Conservation (phyloP, 1,140 invertebrate species). For the Aphelenchoides avenae region DNA sequence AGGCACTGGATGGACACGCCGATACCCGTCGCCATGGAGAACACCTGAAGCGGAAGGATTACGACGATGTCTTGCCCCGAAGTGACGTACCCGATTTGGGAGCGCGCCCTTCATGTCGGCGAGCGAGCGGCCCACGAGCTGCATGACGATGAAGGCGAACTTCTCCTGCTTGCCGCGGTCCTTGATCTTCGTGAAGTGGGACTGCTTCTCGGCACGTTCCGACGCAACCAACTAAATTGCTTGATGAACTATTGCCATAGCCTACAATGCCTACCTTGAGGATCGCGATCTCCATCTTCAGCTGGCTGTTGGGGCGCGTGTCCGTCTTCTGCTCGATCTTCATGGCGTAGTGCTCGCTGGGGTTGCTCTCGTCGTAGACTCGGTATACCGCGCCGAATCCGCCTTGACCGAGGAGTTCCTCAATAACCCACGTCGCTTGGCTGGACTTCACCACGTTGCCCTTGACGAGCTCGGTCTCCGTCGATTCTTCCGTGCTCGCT, state of each 20-base stretch:
- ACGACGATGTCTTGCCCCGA: too few relatives aligned
- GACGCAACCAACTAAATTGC: background rate
- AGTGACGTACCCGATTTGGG: too few relatives aligned
- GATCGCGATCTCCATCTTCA: constrained; percentile 30
- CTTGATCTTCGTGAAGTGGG: constrained; percentile 16
- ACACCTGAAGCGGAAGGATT: too few relatives aligned
- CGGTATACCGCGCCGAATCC: constrained; percentile 19
- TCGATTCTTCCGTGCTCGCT: too few relatives aligned
- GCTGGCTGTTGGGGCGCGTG: constrained; percentile 14
- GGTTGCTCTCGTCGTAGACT: constrained; percentile 27
- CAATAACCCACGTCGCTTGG: constrained; percentile 1
- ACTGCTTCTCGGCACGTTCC: background rate
- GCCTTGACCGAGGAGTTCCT: constrained; percentile 13
- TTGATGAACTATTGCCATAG: background rate
- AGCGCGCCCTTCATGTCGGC: constrained; percentile 32
- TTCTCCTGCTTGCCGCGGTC: constrained; percentile 20
- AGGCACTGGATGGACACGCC: constrained; percentile 33
- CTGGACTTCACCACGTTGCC: constrained; percentile 7
- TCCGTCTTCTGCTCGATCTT: constrained; percentile 31
- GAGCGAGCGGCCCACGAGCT: constrained; percentile 45
- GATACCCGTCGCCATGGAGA: constrained; percentile 32
- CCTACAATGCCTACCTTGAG: constrained; percentile 7
- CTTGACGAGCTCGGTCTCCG: background rate
- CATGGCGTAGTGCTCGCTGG: constrained; percentile 16
- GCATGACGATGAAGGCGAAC: constrained; percentile 33